Conservation (phyloP, 2,888 invertebrate genomes). For the Chironomus tentans region DNA sequence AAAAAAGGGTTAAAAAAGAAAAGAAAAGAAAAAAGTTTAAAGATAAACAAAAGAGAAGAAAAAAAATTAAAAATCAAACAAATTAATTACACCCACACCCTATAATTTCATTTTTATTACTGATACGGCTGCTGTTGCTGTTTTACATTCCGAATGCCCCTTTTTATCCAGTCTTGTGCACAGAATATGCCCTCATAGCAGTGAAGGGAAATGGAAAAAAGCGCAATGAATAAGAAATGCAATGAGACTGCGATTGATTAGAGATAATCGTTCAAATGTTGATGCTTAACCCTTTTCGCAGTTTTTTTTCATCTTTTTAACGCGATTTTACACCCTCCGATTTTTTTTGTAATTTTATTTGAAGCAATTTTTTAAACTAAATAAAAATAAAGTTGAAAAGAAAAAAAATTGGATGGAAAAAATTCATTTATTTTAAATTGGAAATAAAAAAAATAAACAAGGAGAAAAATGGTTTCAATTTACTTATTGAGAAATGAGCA, state of each 20-base stretch:
- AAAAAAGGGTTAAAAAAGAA: background rate
- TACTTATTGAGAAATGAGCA: background rate
- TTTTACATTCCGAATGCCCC: background rate
- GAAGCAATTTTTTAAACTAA: no score
- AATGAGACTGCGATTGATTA: conserved; percentile 23
- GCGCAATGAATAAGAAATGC: conserved; percentile 15
- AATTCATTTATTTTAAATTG: background rate
- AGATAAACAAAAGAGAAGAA: conserved; percentile 22
- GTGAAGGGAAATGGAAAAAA: background rate
- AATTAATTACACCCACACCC: conserved; percentile 26
- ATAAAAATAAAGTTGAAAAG: no score
- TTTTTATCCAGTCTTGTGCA: background rate
- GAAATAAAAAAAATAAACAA: background rate
- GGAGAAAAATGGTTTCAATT: background rate
- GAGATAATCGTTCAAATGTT: conserved; percentile 20
- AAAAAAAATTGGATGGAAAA: no score
- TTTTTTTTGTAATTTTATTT: no score
- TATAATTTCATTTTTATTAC: background rate
- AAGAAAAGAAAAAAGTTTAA: background rate
- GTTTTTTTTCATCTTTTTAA: no score
- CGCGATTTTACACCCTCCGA: no score
- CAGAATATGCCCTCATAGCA: background rate
- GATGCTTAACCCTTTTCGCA: background rate
- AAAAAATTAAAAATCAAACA: conserved; percentile 27
- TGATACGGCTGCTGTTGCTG: background rate